Evolutionary conservation across 2,888 invertebrate genomes (phyloP).

Genomic region (Leucophora obtusa): DNA sequence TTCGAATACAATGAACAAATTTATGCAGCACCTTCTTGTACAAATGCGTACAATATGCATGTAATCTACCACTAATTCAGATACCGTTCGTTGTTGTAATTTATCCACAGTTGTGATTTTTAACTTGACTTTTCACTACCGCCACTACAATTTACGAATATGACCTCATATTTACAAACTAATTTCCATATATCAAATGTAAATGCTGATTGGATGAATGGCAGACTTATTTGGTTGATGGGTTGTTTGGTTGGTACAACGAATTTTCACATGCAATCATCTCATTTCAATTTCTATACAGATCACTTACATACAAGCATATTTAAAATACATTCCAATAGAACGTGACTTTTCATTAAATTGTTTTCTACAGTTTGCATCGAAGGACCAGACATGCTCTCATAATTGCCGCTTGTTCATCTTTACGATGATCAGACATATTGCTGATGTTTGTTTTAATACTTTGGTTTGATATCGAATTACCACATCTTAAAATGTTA

Average conservation of each 20-base stretch:
- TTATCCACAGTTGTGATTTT: not conserved
- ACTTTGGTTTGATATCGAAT: conserved; percentile 22
- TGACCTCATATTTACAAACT: conserved; percentile 33
- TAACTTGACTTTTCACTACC: not conserved
- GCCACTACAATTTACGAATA: not conserved
- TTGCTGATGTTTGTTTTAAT: not conserved
- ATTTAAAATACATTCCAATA: not conserved
- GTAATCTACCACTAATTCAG: conserved; percentile 4
- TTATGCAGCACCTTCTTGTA: conserved; percentile 16
- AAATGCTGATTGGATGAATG: conserved; percentile 8
- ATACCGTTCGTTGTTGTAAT: not conserved
- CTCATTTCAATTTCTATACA: conserved; percentile 12
- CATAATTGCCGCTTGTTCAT: conserved; percentile 25
- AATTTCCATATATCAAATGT: conserved; percentile 23
- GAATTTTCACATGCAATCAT: conserved; percentile 38
- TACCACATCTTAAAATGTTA: conserved; percentile 26
- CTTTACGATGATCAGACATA: conserved; percentile 7
- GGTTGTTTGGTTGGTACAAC: too few relatives aligned
- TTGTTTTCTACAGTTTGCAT: not conserved
- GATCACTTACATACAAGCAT: not conserved
- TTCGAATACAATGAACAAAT: conserved; percentile 5
- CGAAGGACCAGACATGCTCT: not conserved
- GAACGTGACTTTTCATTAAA: conserved; percentile 33
- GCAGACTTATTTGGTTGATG: too few relatives aligned
- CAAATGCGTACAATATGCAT: conserved; percentile 7